phyloP scores from a whole-genome alignment of 2,797 vertebrate genomes.

The Buphagus erythrorhynchus region DNA sequence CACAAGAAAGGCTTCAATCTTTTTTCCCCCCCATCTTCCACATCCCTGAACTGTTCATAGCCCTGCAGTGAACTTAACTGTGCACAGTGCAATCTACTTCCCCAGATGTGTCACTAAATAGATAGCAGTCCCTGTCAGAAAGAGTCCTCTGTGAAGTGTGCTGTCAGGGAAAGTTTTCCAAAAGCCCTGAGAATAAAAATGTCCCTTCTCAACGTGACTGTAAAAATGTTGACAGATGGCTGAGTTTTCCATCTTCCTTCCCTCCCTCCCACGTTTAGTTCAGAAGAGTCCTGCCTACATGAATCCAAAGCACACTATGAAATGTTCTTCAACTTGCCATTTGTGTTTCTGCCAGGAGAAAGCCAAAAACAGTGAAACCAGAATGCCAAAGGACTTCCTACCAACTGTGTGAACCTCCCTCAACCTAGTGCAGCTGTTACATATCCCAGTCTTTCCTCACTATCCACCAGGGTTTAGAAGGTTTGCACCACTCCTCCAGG shows the following conservation, averaged over 20 bases:
- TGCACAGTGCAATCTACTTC: neutral
- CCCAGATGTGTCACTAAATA: neutral
- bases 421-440: neutral
- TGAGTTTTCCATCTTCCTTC: neutral
- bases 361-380: neutral
- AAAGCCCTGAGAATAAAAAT: neutral
- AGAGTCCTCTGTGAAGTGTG: neutral
- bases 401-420: neutral
- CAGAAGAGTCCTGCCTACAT: neutral
- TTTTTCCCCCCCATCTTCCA: neutral
- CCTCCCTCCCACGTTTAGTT: neutral
- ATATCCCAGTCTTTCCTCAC: neutral
- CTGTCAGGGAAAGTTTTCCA: neutral
- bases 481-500: accelerated
- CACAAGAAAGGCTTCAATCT: neutral
- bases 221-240: neutral
- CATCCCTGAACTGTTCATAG: neutral
- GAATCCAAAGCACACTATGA: neutral
- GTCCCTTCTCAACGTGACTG: neutral
- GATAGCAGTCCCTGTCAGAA: neutral
- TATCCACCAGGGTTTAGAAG: neutral
- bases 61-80: neutral
- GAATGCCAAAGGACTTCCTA: neutral
- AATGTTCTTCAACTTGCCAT: neutral
- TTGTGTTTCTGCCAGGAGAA: neutral